Base-by-base conservation (phyloP, 2,888 invertebrate species). In the Plebejus melissa region DNA sequence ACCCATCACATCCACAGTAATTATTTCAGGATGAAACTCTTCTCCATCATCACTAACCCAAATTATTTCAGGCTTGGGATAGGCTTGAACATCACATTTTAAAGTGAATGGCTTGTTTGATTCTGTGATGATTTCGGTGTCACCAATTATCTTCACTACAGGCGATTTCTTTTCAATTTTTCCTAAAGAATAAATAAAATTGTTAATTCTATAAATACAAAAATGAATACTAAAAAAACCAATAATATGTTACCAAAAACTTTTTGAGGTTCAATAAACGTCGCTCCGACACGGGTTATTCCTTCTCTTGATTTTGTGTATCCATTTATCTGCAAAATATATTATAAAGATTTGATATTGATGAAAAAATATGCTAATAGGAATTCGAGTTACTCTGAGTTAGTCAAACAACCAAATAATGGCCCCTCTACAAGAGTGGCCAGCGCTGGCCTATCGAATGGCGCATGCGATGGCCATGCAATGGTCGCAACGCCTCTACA, bases 31-130 rank as follows among this genome's bases (percentile, higher is more conserved):
- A 36, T 69, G 4, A 46, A 54, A 57, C 28, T 36, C 28, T 13
- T 16, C 28, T 13, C 76, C 77, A 22, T 57, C 60, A 28, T 80
- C 80, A 75, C 85, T 83, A 16, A 79, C 71, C 90, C 90, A 90
- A 46, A 79, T 74, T 1, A 88, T 81, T 4, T 80, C 75, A 3
- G 90, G 88, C 75, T 82, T 81, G 0, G 90, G 90, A 69, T 83
- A 87, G 0, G 82, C 88, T 22, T 79, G 82, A 1, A 88, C 82
- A 78, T 82, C 85, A 76, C 90, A 90, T 71, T 81, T 82, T 7
- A 90, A 54, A 16, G 82, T 80, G 4, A 88, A 38, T 0, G 83
- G 77, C 54, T 79, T 74, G n/a, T 81, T 77, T 76, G 81, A 84
- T 13, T 82, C 79, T 2, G 78, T 80, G 1, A 77, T 76, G 9